These are phyloP conservation scores for Xestia sexstrigata DNA, from an alignment of 2,888 invertebrate genomes.

Conservation along the genomic window DNA sequence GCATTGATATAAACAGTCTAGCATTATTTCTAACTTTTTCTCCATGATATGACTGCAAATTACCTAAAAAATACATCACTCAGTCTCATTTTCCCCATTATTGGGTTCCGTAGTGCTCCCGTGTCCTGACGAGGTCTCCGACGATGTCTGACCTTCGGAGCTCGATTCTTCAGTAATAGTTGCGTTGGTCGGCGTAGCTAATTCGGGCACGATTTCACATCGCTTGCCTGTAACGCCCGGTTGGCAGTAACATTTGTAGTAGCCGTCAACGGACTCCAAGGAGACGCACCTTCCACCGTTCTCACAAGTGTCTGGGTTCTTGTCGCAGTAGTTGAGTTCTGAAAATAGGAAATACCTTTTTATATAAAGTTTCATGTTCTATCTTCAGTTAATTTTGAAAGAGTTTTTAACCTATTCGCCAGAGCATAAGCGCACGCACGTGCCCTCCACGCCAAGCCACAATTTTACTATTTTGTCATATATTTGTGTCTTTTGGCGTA, in stretches of 20 bases:
- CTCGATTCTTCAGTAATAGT: conserved; percentile 50
- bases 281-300: conserved; percentile 96
- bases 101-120: conserved; percentile 69
- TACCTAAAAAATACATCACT: conserved; percentile 60
- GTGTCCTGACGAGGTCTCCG: conserved; percentile 40
- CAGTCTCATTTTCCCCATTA: conserved; percentile 82
- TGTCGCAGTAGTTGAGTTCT: conserved; percentile 93
- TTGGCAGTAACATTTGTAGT: conserved; percentile 94
- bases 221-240: conserved; percentile 94
- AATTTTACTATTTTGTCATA: too few species aligned
- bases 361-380: neutral
- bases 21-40: neutral
- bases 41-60: conserved; percentile 42
- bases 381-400: neutral
- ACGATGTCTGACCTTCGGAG: conserved; percentile 23
- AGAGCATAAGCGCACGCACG: too few species aligned
- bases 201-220: conserved; percentile 92
- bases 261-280: conserved; percentile 94
- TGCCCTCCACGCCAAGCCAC: too few species aligned
- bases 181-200: conserved; percentile 46
- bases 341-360: conserved; percentile 1
- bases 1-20: conserved; percentile 6
- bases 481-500: too few species aligned
- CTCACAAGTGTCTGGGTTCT: conserved; percentile 93
- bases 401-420: neutral